Evolutionary conservation across 1,140 invertebrate genomes (phyloP), one percentile per base, ranked within the genome.

Genomic region (Zaprionus capensis): DNA sequence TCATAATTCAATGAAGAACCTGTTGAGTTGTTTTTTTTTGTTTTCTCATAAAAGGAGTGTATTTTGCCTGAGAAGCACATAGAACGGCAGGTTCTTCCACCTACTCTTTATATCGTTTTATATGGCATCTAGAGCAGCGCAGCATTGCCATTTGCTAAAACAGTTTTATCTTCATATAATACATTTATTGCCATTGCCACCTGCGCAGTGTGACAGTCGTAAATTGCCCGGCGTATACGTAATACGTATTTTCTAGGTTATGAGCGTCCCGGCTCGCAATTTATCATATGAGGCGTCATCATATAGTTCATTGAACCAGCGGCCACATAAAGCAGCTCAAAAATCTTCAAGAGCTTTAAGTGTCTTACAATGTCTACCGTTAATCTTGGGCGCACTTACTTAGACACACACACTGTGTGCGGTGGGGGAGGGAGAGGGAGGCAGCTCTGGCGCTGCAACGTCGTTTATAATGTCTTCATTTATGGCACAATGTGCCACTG

Each of bases 391-490:
- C 76, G 62, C 78, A 78, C 81, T 74, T 73, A 67, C 68, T 62
- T 67, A 71, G 55, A 72, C 66, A 63, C 67, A 80, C 44, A 82
- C 57, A 62, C 28, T 9, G 46, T 2, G 11, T 1, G 20, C 5
- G 9, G 11, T 22, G 9, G 11, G 46, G 9, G 9, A 11, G 11
- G 20, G 46, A 22, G 9, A 12, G 20, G 20, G 46, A 44, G 64
- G 72, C 57, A 66, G 31, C 17, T 31, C 17, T 31, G 15, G 51
- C 26, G 46, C 22, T 62, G 69, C 78, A 76, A 70, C 75, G 76
- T 83, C 78, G 78, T 81, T 88, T 87, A 87, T 87, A 87, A 87
- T 87, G 84, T 87, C 84, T 87, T 90, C 81, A 87, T 87, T 87
- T 87, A 85, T 87, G 84, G 84, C 84, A 83, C 64, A 86, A 81